These are phyloP conservation scores for Lycaon pictus DNA, from an alignment of 2,113 vertebrate species.

Conservation along the genomic window DNA sequence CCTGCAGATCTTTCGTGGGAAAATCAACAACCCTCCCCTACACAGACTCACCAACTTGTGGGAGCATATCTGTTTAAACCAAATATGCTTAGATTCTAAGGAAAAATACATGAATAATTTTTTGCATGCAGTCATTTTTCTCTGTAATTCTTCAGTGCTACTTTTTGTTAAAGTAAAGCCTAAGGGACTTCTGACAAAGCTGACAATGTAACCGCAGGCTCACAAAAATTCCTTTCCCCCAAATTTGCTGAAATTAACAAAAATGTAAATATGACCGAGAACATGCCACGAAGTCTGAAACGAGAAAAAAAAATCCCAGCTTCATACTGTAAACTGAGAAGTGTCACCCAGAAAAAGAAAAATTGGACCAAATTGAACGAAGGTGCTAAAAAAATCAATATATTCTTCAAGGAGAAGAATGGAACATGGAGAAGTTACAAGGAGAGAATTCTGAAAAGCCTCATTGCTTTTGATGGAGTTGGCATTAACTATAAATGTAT, in stretches of 20 bases:
- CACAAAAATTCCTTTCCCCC: not conserved
- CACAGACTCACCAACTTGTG: not conserved
- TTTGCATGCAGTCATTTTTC: constrained; percentile 20
- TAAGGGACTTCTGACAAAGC: not conserved
- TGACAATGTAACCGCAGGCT: not conserved
- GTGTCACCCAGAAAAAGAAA: constrained; percentile 35
- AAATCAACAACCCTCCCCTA: not conserved
- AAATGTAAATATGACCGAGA: constrained; percentile 42
- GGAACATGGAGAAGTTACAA: not conserved
- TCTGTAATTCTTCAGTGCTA: not conserved
- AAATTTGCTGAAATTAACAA: constrained; percentile 36
- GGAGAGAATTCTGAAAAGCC: constrained; percentile 19
- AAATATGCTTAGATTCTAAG: not conserved
- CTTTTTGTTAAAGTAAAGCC: constrained; percentile 33
- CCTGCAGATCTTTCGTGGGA: not conserved
- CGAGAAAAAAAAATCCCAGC: not conserved
- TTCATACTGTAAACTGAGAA: constrained; percentile 1
- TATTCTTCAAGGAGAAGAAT: constrained; percentile 43
- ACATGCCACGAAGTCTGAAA: not conserved
- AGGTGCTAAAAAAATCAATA: not conserved
- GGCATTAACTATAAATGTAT: not conserved
- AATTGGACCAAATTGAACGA: not conserved
- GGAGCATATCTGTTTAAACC: not conserved
- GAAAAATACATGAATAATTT: not conserved
- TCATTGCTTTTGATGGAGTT: not conserved